These are phyloP conservation scores for Potamarius usumacintae DNA, from an alignment of 2,113 vertebrate species.

Conservation along the genomic window DNA sequence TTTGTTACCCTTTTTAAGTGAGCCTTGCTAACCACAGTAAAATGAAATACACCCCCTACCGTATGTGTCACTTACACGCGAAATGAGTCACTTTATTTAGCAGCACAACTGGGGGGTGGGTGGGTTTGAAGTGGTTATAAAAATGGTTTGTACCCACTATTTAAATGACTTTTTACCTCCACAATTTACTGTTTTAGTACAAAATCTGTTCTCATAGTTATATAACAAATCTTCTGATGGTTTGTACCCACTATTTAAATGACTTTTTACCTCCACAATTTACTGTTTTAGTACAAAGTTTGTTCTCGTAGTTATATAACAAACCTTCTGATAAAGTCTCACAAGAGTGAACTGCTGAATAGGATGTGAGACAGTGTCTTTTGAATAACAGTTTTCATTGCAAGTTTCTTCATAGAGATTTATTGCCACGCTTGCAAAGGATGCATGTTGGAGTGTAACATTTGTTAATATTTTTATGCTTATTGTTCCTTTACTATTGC, in stretches of 20 bases:
- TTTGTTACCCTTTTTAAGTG: conserved; percentile 22
- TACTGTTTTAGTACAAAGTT: neutral
- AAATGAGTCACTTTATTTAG: conserved; percentile 29
- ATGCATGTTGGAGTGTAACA: neutral
- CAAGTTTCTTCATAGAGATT: neutral
- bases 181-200: neutral
- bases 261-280: neutral
- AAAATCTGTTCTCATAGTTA: neutral
- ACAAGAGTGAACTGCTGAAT: neutral
- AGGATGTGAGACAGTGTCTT: neutral
- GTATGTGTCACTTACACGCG: conserved; percentile 7
- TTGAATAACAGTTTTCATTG: neutral
- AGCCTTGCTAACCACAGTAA: conserved; percentile 16
- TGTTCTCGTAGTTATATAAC: neutral
- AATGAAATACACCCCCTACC: neutral
- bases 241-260: neutral
- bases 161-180: neutral
- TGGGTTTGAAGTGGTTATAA: neutral
- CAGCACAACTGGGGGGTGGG: neutral
- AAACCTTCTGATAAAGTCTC: neutral
- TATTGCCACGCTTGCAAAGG: neutral
- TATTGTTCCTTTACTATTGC: neutral
- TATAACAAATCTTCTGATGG: neutral
- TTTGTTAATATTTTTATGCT: neutral
- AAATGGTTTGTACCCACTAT: neutral